Evolutionary conservation across 2,797 vertebrate genomes (phyloP).

Genomic region (Iguana delicatissima): DNA sequence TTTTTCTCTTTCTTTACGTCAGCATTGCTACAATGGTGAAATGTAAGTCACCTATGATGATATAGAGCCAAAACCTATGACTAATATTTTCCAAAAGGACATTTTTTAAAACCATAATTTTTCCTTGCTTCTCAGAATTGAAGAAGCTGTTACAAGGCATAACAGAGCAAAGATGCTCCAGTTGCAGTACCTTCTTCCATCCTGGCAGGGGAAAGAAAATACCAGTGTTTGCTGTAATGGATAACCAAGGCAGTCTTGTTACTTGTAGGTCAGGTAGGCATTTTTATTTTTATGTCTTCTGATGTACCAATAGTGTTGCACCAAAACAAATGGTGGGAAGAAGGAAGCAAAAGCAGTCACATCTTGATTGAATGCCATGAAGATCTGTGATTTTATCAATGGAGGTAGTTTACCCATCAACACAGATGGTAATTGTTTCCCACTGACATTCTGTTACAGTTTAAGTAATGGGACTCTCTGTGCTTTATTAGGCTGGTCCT

Average conservation of each 20-base stretch:
- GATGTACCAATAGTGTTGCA: background rate
- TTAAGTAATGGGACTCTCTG: too few relatives aligned
- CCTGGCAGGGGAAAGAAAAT: background rate
- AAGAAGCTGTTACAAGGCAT: background rate
- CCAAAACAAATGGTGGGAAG: background rate
- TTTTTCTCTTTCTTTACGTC: constrained; percentile 66
- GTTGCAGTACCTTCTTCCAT: background rate
- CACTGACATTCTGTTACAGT: too few relatives aligned
- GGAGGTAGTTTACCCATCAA: background rate
- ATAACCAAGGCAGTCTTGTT: background rate
- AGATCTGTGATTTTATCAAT: background rate
- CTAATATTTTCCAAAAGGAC: constrained; percentile 54
- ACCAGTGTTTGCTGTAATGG: background rate
- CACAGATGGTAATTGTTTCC: too few relatives aligned
- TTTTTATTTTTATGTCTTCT: background rate
- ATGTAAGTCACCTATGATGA: constrained; percentile 59
- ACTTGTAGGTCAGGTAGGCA: background rate
- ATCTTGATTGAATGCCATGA: background rate
- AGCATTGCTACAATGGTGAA: constrained; percentile 52
- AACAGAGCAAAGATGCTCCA: background rate
- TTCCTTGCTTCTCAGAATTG: background rate
- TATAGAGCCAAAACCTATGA: constrained; percentile 50
- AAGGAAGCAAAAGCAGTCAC: background rate
- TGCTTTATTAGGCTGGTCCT: too few relatives aligned
- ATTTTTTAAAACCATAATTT: background rate